Evolutionary conservation across 2,797 vertebrate species (phyloP).

Genomic region (Telmatherina bonti): DNA sequence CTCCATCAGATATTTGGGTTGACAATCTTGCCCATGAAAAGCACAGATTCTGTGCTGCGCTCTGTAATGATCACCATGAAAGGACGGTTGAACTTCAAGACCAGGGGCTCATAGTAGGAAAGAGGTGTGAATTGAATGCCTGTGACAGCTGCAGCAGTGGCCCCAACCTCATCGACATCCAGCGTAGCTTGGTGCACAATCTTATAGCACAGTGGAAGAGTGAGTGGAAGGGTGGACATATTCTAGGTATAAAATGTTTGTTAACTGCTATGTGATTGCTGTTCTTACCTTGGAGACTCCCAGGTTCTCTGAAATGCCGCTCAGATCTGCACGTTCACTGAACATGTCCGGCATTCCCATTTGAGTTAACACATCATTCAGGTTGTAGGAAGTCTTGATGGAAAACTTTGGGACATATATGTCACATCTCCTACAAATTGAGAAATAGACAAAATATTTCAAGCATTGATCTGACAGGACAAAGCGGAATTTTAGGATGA

Average conservation of each 20-base stretch:
- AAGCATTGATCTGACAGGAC: not conserved
- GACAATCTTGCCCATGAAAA: slow-evolving; percentile 78
- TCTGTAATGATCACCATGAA: slow-evolving; percentile 89
- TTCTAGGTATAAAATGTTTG: not conserved
- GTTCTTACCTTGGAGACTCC: slow-evolving; percentile 74
- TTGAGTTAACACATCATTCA: slow-evolving; percentile 69
- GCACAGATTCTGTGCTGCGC: slow-evolving; percentile 72
- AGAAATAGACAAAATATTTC: not conserved
- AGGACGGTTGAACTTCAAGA: slow-evolving; percentile 84
- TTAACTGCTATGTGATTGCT: not conserved
- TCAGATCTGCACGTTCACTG: slow-evolving; percentile 68
- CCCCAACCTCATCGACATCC: slow-evolving; percentile 89
- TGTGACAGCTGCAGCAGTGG: slow-evolving; percentile 83
- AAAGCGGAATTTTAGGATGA: not conserved
- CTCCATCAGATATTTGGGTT: slow-evolving; percentile 72
- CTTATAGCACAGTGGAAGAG: slow-evolving; percentile 65
- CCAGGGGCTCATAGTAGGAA: slow-evolving; percentile 48
- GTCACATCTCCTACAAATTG: slow-evolving; percentile 37
- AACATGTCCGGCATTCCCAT: slow-evolving; percentile 85
- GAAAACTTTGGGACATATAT: slow-evolving; percentile 82
- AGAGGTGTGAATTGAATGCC: slow-evolving; percentile 73
- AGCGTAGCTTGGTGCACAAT: slow-evolving; percentile 87
- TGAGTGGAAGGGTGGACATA: not conserved
- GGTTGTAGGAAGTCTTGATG: slow-evolving; percentile 74
- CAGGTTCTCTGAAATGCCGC: slow-evolving; percentile 74